Evolutionary conservation across 2,888 invertebrate species (phyloP).

Genomic region (Patella depressa): DNA sequence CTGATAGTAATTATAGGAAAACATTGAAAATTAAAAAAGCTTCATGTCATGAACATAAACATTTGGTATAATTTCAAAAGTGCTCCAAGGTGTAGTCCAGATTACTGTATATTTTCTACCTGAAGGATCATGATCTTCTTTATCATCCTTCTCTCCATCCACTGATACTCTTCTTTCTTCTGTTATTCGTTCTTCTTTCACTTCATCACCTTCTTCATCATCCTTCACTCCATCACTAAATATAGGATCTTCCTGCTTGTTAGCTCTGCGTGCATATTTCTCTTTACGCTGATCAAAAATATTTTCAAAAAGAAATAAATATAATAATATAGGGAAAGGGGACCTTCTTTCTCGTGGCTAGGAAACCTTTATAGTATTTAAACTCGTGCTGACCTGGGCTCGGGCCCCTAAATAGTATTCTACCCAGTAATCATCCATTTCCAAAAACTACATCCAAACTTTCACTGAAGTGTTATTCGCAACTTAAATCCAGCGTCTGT

Average conservation of each 20-base stretch:
- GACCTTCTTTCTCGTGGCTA: too few relatives aligned
- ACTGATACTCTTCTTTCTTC: conserved; percentile 31
- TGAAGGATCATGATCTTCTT: conserved; percentile 11
- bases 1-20: too few relatives aligned
- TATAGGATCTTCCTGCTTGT: neutral
- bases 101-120: neutral
- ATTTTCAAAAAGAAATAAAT: neutral
- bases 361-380: too few relatives aligned
- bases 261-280: neutral
- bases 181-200: conserved; percentile 34
- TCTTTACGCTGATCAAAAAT: neutral
- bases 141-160: neutral
- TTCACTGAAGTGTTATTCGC: too few relatives aligned
- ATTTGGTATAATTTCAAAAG: too few relatives aligned
- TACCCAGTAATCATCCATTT: too few relatives aligned
- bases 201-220: conserved; percentile 37
- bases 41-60: too few relatives aligned
- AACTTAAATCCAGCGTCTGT: too few relatives aligned
- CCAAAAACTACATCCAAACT: too few relatives aligned
- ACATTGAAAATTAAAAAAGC: too few relatives aligned
- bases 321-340: neutral
- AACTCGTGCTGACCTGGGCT: too few relatives aligned
- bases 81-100: neutral
- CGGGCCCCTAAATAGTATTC: too few relatives aligned
- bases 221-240: conserved; percentile 31